These are phyloP conservation scores for Terrapene triunguis DNA, from an alignment of 2,113 vertebrate genomes.

Conservation along the genomic window DNA sequence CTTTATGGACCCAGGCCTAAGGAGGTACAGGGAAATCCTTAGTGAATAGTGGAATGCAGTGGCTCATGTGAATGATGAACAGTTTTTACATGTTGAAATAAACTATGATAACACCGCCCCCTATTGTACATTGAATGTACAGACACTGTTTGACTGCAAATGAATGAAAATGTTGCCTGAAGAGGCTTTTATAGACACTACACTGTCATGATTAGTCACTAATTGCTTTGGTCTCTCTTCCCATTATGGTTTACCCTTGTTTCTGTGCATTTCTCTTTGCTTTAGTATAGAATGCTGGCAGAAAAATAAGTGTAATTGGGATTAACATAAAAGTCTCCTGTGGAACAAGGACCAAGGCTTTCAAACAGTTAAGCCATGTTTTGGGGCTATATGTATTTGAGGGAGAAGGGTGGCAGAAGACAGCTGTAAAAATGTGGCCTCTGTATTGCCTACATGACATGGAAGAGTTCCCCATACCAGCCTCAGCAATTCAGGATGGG, in stretches of 20 bases:
- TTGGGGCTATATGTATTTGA: not conserved
- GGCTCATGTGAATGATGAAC: not conserved
- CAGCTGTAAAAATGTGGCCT: not conserved
- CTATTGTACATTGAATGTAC: not conserved
- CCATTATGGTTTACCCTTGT: not conserved
- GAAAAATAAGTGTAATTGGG: not conserved
- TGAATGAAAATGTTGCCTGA: not conserved
- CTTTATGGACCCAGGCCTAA: too few relatives aligned
- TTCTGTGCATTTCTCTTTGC: not conserved
- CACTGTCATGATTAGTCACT: rapidly evolving
- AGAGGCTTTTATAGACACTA: not conserved
- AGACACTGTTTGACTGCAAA: not conserved
- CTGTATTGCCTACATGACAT: not conserved
- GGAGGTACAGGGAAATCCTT: too few relatives aligned
- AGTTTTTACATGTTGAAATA: not conserved
- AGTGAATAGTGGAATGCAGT: not conserved
- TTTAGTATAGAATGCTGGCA: not conserved
- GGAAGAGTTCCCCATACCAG: not conserved
- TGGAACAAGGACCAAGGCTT: not conserved
- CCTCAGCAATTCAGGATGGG: too few relatives aligned
- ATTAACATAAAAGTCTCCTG: not conserved
- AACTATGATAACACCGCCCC: slow-evolving; percentile 55
- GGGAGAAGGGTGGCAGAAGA: not conserved
- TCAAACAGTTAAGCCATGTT: not conserved
- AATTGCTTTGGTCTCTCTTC: not conserved